Evolutionary conservation across 2,888 invertebrate species (phyloP).

Genomic region (Arrhopalites spinosus): DNA sequence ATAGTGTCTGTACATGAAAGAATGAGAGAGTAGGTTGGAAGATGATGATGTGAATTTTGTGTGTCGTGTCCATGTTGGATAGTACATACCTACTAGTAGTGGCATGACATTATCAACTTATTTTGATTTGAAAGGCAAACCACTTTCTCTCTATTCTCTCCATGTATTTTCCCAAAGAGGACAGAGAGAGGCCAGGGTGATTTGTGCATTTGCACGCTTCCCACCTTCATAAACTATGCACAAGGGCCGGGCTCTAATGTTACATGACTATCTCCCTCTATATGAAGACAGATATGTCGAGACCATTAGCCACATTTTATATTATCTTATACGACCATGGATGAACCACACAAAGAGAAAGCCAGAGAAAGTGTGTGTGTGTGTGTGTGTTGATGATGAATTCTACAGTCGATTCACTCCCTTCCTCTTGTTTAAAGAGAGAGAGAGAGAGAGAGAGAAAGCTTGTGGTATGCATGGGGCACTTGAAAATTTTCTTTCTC

Average conservation of each 20-base stretch:
- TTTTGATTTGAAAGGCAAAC: constrained; percentile 31
- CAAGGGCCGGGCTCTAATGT: neutral
- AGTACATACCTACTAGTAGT: no score
- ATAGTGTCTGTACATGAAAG: neutral
- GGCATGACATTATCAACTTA: constrained; percentile 24
- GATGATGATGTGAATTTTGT: constrained; percentile 18
- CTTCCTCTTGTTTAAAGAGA: neutral
- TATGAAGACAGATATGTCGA: neutral
- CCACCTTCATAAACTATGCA: constrained; percentile 12
- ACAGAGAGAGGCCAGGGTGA: neutral
- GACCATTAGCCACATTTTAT: constrained; percentile 8
- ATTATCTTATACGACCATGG: neutral
- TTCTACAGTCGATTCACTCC: neutral
- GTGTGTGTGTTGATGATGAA: constrained; percentile 1
- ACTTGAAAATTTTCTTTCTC: neutral
- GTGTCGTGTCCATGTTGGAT: constrained; percentile 9
- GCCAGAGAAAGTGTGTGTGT: neutral
- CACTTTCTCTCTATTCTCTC: constrained; percentile 11
- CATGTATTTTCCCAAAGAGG: constrained; percentile 3
- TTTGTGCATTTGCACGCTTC: constrained; percentile 15
- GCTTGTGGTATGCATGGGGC: neutral
- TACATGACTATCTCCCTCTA: neutral
- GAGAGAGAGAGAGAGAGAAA: neutral
- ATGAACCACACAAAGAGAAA: neutral
- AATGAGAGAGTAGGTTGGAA: constrained; percentile 17